Conservation (phyloP, 2,797 vertebrate species). For the Hippocampus kuda region DNA sequence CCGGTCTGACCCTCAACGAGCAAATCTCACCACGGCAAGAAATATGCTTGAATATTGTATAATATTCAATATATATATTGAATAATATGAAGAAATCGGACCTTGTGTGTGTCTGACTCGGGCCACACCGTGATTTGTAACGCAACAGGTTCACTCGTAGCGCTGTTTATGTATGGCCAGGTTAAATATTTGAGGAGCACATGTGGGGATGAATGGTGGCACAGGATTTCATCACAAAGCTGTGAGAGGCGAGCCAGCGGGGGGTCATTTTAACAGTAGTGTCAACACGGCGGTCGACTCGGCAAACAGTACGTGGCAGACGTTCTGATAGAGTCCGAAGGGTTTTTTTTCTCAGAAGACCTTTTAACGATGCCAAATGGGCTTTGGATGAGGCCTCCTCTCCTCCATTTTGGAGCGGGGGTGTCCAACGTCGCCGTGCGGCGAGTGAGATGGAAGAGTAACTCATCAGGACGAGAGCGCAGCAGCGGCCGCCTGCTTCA, state of each 20-base stretch:
- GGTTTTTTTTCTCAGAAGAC: conserved; percentile 57
- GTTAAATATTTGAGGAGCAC: conserved; percentile 75
- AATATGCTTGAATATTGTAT: conserved; percentile 22
- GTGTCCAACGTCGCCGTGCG: conserved; percentile 23
- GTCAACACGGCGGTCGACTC: conserved; percentile 66
- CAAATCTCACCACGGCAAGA: too few relatives aligned
- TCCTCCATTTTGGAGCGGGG: not conserved
- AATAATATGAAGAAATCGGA: conserved; percentile 31
- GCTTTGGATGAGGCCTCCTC: not conserved
- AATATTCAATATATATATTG: too few relatives aligned
- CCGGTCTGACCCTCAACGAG: too few relatives aligned
- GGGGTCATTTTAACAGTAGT: conserved; percentile 65
- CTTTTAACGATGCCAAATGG: conserved; percentile 38
- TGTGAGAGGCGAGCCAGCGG: conserved; percentile 53
- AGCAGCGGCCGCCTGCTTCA: conserved; percentile 39
- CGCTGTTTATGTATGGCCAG: conserved; percentile 45
- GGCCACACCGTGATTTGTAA: conserved; percentile 59
- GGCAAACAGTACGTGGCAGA: conserved; percentile 60
- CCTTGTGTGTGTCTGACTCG: conserved; percentile 50
- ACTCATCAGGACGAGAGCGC: conserved; percentile 9
- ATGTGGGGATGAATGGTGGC: conserved; percentile 64
- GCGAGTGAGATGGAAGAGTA: conserved; percentile 9
- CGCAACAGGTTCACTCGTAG: conserved; percentile 29
- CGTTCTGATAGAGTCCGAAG: conserved; percentile 46
- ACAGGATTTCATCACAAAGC: conserved; percentile 69